Conservation (phyloP, 2,888 invertebrate species). For the Apocheima hispidaria region DNA sequence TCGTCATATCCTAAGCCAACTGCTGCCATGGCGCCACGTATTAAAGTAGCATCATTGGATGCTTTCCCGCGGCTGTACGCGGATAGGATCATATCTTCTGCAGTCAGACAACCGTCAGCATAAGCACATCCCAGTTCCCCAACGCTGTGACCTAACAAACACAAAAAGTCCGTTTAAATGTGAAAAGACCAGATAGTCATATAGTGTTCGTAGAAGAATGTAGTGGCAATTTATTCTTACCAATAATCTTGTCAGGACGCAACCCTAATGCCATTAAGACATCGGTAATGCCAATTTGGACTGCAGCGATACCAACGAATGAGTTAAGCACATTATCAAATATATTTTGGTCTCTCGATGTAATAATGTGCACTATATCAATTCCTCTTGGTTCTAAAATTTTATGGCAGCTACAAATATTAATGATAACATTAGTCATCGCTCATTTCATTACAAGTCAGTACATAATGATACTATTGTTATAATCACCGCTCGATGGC, state of each 20-base stretch:
- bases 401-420: conserved; percentile 76
- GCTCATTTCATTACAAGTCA: too few relatives aligned
- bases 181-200: too few relatives aligned
- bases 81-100: conserved; percentile 93
- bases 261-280: conserved; percentile 83
- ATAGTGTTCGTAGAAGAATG: too few relatives aligned
- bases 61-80: conserved; percentile 93
- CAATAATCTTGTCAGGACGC: conserved; percentile 91
- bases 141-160: conserved; percentile 92
- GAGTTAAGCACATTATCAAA: conserved; percentile 88
- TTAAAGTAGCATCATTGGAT: conserved; percentile 89
- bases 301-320: conserved; percentile 92
- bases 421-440: background rate
- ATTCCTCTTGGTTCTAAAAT: conserved; percentile 87
- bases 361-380: conserved; percentile 88
- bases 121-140: conserved; percentile 98
- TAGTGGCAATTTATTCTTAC: conserved; percentile 74
- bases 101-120: conserved; percentile 95
- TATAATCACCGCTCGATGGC: conserved; percentile 74
- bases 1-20: conserved; percentile 88
- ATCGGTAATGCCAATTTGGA: conserved; percentile 85
- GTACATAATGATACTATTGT: background rate
- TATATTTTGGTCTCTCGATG: conserved; percentile 85
- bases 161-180: conserved; percentile 42
- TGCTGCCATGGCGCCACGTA: conserved; percentile 94